A percentile compares a stretch with the other conserved stretches of the same genome.
phyloP scores from a whole-genome alignment of 2,888 invertebrate genomes.

The Seladonia tumulorum region DNA sequence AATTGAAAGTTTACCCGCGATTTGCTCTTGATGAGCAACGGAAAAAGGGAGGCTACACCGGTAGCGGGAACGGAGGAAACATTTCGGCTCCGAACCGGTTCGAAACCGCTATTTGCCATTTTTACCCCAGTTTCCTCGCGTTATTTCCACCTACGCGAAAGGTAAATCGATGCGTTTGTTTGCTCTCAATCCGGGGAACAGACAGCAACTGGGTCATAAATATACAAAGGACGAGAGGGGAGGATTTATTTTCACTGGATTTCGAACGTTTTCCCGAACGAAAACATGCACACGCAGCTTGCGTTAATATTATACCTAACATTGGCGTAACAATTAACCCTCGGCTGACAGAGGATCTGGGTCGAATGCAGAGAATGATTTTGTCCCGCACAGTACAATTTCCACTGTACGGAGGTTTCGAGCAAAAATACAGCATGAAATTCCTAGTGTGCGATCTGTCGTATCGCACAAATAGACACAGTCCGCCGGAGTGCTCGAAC shows the following conservation, averaged over 20 bases:
- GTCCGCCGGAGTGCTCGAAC: neutral
- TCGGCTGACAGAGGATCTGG: neutral
- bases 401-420: neutral
- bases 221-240: neutral
- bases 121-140: neutral
- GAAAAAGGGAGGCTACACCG: neutral
- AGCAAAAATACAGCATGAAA: neutral
- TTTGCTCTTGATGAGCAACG: conserved; percentile 34
- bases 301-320: conserved; percentile 2
- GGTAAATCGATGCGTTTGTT: conserved; percentile 14
- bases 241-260: conserved; percentile 1
- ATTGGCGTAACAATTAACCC: conserved; percentile 3
- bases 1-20: conserved; percentile 52
- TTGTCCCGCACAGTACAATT: neutral
- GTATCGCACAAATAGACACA: neutral
- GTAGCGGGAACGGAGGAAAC: neutral
- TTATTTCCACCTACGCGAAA: neutral
- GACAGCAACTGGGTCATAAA: conserved; percentile 7
- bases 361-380: neutral
- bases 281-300: neutral
- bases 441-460: neutral
- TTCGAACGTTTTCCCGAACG: neutral
- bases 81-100: neutral
- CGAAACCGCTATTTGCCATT: conserved; percentile 3
- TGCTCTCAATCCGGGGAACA: neutral